Percentiles rank a stretch among this genome's conserved stretches.
phyloP scores from a whole-genome alignment of 2,797 vertebrate genomes.

The Argyrosomus regius region DNA sequence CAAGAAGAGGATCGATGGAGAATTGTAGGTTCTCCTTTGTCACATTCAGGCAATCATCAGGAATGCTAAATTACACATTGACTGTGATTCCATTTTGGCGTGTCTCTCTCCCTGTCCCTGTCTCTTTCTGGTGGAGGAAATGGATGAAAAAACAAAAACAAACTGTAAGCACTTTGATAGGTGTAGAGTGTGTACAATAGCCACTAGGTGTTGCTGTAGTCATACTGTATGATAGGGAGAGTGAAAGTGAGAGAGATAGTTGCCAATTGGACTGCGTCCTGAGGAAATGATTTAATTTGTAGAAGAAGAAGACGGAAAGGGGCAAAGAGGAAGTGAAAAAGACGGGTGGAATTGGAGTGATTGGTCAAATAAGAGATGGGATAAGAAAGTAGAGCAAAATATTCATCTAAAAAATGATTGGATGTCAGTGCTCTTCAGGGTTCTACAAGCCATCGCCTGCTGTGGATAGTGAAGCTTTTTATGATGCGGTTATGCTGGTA shows the following conservation, averaged over 20 bases:
- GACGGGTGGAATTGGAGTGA: constrained; percentile 52
- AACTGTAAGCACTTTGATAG: constrained; percentile 81
- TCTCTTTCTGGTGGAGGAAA: constrained; percentile 52
- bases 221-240: constrained; percentile 60
- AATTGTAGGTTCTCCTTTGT: constrained; percentile 70
- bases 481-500: constrained; percentile 23
- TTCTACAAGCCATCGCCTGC: constrained; percentile 17
- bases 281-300: constrained; percentile 56
- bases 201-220: constrained; percentile 82
- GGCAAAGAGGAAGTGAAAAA: constrained; percentile 76
- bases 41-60: constrained; percentile 82
- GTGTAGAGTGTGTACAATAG: constrained; percentile 65
- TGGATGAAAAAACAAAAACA: constrained; percentile 43
- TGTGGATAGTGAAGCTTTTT: constrained; percentile 29
- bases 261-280: constrained; percentile 42
- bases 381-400: constrained; percentile 68
- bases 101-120: constrained; percentile 60
- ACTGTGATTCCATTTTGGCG: constrained; percentile 74
- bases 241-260: constrained; percentile 46
- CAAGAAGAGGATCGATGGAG: constrained; percentile 59
- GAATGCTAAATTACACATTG: constrained; percentile 74
- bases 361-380: constrained; percentile 62
- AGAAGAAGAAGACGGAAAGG: constrained; percentile 50
- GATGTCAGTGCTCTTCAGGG: constrained; percentile 16
- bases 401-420: constrained; percentile 45